Percentiles rank a stretch among this genome's conserved stretches.
These are phyloP conservation scores for Periophthalmus modestus DNA, from an alignment of 2,113 vertebrate species.

Conservation along the genomic window DNA sequence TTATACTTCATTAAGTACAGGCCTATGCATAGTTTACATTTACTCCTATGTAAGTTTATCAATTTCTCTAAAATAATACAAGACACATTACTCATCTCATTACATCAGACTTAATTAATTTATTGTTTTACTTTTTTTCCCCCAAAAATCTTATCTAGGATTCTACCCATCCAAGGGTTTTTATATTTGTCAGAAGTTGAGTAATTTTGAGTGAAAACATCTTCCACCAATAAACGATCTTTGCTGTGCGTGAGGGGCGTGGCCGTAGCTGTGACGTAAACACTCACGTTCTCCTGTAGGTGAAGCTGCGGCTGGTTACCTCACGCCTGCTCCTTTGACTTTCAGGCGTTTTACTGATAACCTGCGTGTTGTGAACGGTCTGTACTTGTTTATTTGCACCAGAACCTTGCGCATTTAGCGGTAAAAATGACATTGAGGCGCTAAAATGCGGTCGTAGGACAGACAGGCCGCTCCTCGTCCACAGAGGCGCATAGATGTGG, in stretches of 20 bases:
- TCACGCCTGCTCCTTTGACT: background rate
- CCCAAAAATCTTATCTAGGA: no score
- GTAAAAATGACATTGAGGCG: slow-evolving; percentile 13
- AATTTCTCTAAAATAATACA: no score
- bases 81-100: no score
- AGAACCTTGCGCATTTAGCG: background rate
- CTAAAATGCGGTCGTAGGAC: slow-evolving; percentile 52
- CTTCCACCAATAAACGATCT: slow-evolving; percentile 29
- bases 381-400: background rate
- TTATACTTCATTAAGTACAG: no score
- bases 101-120: no score
- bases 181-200: background rate
- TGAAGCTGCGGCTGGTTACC: background rate
- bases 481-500: slow-evolving; percentile 36
- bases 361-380: background rate
- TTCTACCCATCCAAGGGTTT: background rate
- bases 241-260: slow-evolving; percentile 40
- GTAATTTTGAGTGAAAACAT: background rate
- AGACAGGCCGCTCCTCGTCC: slow-evolving; percentile 52
- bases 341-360: background rate
- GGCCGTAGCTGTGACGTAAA: background rate
- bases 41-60: no score
- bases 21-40: no score
- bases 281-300: slow-evolving; percentile 25
- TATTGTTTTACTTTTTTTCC: no score